These are phyloP conservation scores for Pollachius pollachius DNA, from an alignment of 2,113 vertebrate genomes.

Conservation along the genomic window DNA sequence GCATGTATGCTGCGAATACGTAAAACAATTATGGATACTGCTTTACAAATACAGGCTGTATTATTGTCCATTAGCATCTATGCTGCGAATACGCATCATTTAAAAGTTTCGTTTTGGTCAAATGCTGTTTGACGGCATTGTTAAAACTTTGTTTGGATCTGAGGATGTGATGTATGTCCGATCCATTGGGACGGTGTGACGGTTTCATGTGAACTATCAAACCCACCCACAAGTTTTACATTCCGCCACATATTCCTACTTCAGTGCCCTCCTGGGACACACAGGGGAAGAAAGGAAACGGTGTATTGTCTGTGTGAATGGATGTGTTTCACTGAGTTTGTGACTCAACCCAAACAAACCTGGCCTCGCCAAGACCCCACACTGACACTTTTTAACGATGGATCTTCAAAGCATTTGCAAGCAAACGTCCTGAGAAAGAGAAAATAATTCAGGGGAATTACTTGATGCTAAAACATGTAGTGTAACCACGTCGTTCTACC, in stretches of 20 bases:
- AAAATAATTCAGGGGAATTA: too few species aligned
- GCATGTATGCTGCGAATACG: too few species aligned
- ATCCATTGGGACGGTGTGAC: too few species aligned
- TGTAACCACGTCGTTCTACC: slow-evolving; percentile 27
- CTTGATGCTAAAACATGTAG: neutral
- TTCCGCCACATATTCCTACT: neutral
- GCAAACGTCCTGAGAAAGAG: too few species aligned
- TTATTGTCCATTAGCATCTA: too few species aligned
- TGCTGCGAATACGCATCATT: too few species aligned
- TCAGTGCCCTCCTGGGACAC: slow-evolving; percentile 28
- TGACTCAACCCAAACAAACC: slow-evolving; percentile 7
- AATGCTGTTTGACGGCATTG: neutral
- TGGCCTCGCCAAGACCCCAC: neutral
- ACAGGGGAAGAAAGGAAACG: slow-evolving; percentile 51
- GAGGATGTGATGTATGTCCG: too few species aligned
- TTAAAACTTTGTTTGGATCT: neutral
- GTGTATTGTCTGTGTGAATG: slow-evolving; percentile 17
- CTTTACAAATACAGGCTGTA: neutral
- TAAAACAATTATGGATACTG: slow-evolving; percentile 2
- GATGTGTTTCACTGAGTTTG: slow-evolving; percentile 20
- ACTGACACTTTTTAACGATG: neutral
- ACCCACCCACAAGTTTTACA: too few species aligned
- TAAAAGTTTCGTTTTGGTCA: neutral
- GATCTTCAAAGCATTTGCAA: neutral
- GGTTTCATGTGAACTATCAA: too few species aligned